These are phyloP conservation scores for Diaprepes abbreviatus DNA, from an alignment of 2,888 invertebrate genomes.

Conservation along the genomic window DNA sequence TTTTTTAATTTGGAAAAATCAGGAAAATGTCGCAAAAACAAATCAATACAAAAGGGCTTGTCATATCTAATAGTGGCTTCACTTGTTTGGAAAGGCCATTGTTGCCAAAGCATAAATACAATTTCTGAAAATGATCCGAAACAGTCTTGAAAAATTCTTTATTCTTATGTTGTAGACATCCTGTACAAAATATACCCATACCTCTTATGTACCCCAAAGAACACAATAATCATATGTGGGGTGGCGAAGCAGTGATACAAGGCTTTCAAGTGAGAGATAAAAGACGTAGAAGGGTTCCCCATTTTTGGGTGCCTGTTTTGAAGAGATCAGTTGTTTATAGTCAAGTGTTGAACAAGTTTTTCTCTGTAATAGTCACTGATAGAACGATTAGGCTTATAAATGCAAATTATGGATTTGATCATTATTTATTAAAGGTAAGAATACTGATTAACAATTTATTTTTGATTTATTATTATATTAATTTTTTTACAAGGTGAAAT, in stretches of 20 bases:
- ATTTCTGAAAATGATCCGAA: no score
- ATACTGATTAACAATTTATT: no score
- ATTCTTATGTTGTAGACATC: conserved; percentile 66
- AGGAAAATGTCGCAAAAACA: no score
- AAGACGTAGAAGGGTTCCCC: conserved; percentile 82
- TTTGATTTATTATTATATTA: no score
- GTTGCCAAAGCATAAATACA: no score
- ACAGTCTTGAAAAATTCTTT: no score
- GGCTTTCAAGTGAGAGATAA: conserved; percentile 74
- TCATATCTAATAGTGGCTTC: no score
- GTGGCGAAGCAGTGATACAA: conserved; percentile 94
- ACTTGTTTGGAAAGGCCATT: no score
- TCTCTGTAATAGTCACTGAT: conserved; percentile 86
- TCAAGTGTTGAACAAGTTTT: conserved; percentile 88
- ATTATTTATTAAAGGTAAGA: conserved; percentile 87
- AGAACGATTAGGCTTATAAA: conserved; percentile 89
- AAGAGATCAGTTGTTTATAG: conserved; percentile 88
- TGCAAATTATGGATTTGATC: conserved; percentile 92
- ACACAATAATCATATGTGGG: conserved; percentile 91
- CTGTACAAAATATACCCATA: conserved; percentile 82
- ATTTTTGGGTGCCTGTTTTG: conserved; percentile 90
- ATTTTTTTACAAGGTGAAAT: no score
- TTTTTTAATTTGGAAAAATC: no score
- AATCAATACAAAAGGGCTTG: no score
- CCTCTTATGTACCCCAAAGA: conserved; percentile 85